Base-by-base conservation (phyloP, 2,113 vertebrate species). In the Dasyprocta punctata region DNA sequence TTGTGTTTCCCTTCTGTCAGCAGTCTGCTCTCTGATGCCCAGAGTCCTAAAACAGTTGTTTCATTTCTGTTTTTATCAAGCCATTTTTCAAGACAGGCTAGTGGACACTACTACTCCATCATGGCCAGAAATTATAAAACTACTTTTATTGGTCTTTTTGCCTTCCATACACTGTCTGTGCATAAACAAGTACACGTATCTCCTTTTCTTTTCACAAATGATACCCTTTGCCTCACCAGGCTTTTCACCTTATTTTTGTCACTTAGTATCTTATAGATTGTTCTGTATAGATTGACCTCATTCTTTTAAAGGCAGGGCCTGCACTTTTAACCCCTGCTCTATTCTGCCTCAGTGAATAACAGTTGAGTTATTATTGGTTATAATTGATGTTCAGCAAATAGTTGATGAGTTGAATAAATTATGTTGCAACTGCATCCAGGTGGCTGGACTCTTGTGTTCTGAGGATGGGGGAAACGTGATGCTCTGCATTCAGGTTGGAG, bases 331-430 rank as follows among this genome's bases (percentile, higher is more conserved):
- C 83, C 89, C 11, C 20, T 52, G 16, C 61, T 94, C 36, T 92
- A 5, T 41, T 93, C 89, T 92, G 92, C 92, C 56, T 91, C 83
- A 63, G 80, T 71, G 94, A 97, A 13, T 90, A 96, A 86, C 81
- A 95, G 94, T 83, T 86, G 52, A 81, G 91, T 92, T 67, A 95
- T 96, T 91, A 93, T 75, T 95, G 95, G 85, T 91, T 95, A 77
- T 97, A 97, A 95, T 26, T 92, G 82, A 84, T 94, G 94, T 60
- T 92, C n/a, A 3, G 65, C 80, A 93, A 95, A 94, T 89, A 97
- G 82, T 90, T 73, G 95, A 95, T 0, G 67, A 91, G 49, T 82
- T 97, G 96, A 97, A 96, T 96, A 86, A 38, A 95, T 97, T 97
- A 94, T 65, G 41, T 65, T 67, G 80, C 90, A 97, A 71, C 81